Conservation (phyloP, 30 jellyfish, hydroid and myxozoan species). For the Aurelia aurita complex sp. Pacific region DNA sequence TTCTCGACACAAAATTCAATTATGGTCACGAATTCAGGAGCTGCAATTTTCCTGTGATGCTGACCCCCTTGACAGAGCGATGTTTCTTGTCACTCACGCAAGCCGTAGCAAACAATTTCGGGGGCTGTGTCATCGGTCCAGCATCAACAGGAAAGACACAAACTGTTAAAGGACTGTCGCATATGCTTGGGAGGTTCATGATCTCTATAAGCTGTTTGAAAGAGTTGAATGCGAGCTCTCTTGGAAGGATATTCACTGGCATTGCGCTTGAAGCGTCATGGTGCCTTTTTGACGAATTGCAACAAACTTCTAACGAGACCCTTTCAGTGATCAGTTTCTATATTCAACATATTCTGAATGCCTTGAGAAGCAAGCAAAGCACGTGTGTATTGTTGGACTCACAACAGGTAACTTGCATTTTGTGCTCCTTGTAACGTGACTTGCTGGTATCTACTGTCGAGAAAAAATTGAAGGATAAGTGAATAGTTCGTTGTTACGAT, state of each 20-base stretch:
- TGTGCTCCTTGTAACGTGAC: too few relatives aligned
- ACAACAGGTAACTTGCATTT: conserved; percentile 28
- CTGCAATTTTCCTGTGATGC: conserved; percentile 69
- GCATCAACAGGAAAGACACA: conserved; percentile 76
- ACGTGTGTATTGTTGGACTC: conserved; percentile 50
- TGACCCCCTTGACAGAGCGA: conserved; percentile 77
- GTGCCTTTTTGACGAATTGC: conserved; percentile 75
- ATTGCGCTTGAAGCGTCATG: conserved; percentile 82
- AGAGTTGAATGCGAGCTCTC: conserved; percentile 38
- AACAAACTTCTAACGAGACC: conserved; percentile 49
- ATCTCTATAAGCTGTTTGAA: conserved; percentile 54
- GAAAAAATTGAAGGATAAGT: too few relatives aligned
- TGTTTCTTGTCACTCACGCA: conserved; percentile 73
- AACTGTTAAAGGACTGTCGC: conserved; percentile 65
- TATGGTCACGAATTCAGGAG: conserved; percentile 78
- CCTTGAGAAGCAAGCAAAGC: conserved; percentile 48
- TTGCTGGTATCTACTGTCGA: too few relatives aligned
- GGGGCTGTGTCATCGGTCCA: conserved; percentile 76
- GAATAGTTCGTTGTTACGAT: too few relatives aligned
- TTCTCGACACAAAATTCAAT: conserved; percentile 59
- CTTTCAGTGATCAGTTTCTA: conserved; percentile 45
- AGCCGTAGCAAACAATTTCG: conserved; percentile 49
- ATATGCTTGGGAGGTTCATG: conserved; percentile 61
- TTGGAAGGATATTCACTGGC: conserved; percentile 70
- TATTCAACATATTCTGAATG: conserved; percentile 60